Evolutionary conservation across 2,113 vertebrate genomes (phyloP).

Genomic region (Brienomyrus longianalis): DNA sequence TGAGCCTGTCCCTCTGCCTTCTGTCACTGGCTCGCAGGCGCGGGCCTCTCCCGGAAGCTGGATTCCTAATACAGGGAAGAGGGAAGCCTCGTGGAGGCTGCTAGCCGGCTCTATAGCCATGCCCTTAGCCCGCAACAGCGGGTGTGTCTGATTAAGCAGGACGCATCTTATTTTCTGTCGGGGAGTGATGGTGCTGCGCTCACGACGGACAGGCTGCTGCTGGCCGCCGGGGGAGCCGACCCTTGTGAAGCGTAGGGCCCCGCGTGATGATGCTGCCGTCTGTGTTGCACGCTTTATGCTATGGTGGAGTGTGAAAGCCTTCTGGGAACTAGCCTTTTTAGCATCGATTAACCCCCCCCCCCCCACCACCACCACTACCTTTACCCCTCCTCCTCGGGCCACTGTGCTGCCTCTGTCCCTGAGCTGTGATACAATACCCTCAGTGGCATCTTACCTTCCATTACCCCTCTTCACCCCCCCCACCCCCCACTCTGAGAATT

Average conservation of each 20-base stretch:
- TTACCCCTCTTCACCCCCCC: slow-evolving; percentile 37
- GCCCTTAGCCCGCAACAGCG: neutral
- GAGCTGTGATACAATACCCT: slow-evolving; percentile 58
- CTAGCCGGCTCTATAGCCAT: neutral
- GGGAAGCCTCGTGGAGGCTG: neutral
- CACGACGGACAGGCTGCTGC: neutral
- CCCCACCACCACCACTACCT: neutral
- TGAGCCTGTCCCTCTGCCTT: neutral
- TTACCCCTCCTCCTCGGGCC: slow-evolving; percentile 33
- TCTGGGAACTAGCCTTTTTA: slow-evolving; percentile 55
- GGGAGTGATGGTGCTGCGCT: neutral
- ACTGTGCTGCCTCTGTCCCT: slow-evolving; percentile 57
- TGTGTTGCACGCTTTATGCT: neutral
- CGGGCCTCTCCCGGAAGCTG: neutral
- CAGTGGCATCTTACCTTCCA: slow-evolving; percentile 59
- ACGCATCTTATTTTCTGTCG: neutral
- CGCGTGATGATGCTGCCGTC: neutral
- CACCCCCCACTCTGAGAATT: slow-evolving; percentile 18
- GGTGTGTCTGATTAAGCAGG: neutral
- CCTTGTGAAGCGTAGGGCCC: neutral
- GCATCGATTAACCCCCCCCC: slow-evolving; percentile 54
- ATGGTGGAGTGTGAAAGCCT: slow-evolving; percentile 27
- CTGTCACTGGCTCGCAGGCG: neutral
- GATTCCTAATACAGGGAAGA: neutral
- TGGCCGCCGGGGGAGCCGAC: neutral